Conservation (phyloP, 2,888 invertebrate genomes). For the Nemotelus pantherinus region DNA sequence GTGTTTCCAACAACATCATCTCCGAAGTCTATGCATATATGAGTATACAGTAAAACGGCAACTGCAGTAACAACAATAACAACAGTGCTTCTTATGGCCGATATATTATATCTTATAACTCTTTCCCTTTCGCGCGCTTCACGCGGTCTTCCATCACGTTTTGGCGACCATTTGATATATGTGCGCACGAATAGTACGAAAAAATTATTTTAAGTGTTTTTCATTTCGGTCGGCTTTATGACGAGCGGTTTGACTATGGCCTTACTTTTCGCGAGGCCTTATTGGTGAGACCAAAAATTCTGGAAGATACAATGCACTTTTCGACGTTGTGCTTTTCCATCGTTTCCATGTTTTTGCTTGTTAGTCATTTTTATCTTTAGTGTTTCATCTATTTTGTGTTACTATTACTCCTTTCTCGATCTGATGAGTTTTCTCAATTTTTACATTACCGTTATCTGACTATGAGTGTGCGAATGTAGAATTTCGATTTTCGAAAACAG, state of each 20-base stretch:
- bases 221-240: constrained; percentile 40
- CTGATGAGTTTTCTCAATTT: constrained; percentile 20
- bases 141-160: constrained; percentile 28
- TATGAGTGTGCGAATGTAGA: not conserved
- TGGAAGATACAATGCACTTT: constrained; percentile 14
- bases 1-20: constrained; percentile 29
- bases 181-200: constrained; percentile 36
- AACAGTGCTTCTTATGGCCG: constrained; percentile 37
- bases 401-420: not conserved
- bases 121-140: constrained; percentile 14
- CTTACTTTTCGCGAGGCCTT: constrained; percentile 32
- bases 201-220: constrained; percentile 40
- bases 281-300: constrained; percentile 40
- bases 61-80: constrained; percentile 3
- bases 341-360: not conserved
- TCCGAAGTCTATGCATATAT: constrained; percentile 4
- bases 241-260: constrained; percentile 37
- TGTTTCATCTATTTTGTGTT: not conserved
- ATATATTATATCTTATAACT: constrained; percentile 25
- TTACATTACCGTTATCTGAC: constrained; percentile 7
- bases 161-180: constrained; percentile 34
- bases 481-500: not conserved
- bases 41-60: not conserved
- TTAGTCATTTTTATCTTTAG: constrained; percentile 8
- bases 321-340: constrained; percentile 16